A percentile compares a stretch with the other conserved stretches of the same genome.
Conservation (phyloP, 64 coral and sea anemone species). For the Exaiptasia diaphana region DNA sequence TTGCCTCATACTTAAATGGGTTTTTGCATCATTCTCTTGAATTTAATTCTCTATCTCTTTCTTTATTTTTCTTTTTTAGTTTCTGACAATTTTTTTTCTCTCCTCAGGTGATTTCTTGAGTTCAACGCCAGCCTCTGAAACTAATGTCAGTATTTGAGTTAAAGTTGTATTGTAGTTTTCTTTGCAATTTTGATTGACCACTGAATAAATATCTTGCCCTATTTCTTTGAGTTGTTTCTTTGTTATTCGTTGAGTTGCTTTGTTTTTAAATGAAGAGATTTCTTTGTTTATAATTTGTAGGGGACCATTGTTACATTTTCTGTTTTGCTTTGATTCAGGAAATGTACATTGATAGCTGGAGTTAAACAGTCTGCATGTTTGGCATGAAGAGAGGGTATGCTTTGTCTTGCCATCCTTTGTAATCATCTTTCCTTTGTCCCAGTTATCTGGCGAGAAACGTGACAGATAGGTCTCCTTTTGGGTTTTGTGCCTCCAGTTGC, state of each 20-base stretch:
- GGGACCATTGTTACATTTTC: not conserved
- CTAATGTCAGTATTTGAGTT: not conserved
- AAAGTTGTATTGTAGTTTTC: not conserved
- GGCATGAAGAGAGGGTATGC: not conserved
- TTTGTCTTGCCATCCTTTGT: not conserved
- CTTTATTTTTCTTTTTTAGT: slow-evolving; percentile 21
- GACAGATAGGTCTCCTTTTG: not conserved
- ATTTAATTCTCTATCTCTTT: slow-evolving; percentile 2
- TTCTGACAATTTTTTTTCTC: slow-evolving; percentile 6
- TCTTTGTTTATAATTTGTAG: not conserved
- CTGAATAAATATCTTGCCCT: slow-evolving; percentile 22
- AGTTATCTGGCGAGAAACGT: not conserved
- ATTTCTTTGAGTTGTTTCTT: slow-evolving; percentile 27
- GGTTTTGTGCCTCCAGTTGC: not conserved
- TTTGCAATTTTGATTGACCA: slow-evolving; percentile 16
- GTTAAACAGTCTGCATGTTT: not conserved
- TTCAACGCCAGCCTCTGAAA: slow-evolving; percentile 3
- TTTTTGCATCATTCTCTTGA: not conserved
- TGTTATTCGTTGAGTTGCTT: slow-evolving; percentile 6
- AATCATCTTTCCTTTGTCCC: not conserved
- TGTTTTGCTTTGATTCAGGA: not conserved
- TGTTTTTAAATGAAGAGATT: too few species aligned
- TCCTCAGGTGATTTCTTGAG: slow-evolving; percentile 15
- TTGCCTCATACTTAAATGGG: not conserved
- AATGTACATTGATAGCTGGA: not conserved